These are phyloP conservation scores for Geothlypis trichas DNA, from an alignment of 2,113 vertebrate genomes.

Conservation along the genomic window DNA sequence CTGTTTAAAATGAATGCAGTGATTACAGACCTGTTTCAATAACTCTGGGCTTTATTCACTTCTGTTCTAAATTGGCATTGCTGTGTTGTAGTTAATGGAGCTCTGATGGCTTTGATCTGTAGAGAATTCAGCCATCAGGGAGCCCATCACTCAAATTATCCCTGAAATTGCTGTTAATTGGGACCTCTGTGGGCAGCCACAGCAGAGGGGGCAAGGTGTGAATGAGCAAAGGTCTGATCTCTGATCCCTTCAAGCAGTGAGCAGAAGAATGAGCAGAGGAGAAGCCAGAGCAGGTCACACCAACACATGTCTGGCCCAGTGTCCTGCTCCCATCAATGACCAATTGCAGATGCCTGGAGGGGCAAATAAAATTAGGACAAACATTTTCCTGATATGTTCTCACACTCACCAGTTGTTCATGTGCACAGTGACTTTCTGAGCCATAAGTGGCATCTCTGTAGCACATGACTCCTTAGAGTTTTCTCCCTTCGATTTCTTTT, in stretches of 20 bases:
- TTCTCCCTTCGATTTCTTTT: background rate
- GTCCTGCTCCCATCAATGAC: background rate
- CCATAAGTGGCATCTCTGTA: background rate
- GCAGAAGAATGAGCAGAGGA: background rate
- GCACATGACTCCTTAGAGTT: background rate
- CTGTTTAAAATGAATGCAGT: background rate
- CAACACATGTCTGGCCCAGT: background rate
- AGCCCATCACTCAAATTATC: background rate
- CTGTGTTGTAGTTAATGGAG: background rate
- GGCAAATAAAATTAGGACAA: background rate
- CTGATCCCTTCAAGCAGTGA: background rate
- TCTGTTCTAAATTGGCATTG: background rate
- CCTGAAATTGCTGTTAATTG: conserved; percentile 6
- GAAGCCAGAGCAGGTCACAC: background rate
- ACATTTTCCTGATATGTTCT: background rate
- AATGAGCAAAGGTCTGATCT: background rate
- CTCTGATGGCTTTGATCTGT: conserved; percentile 13
- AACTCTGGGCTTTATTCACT: background rate
- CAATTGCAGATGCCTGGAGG: background rate
- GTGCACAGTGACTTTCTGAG: background rate
- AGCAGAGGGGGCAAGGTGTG: background rate
- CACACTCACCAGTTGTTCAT: fast-evolving
- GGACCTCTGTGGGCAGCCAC: background rate
- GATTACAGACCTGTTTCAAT: background rate
- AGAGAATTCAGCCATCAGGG: background rate